Base-by-base conservation (phyloP, 2,888 invertebrate species). In the Rhamnusium bicolor region DNA sequence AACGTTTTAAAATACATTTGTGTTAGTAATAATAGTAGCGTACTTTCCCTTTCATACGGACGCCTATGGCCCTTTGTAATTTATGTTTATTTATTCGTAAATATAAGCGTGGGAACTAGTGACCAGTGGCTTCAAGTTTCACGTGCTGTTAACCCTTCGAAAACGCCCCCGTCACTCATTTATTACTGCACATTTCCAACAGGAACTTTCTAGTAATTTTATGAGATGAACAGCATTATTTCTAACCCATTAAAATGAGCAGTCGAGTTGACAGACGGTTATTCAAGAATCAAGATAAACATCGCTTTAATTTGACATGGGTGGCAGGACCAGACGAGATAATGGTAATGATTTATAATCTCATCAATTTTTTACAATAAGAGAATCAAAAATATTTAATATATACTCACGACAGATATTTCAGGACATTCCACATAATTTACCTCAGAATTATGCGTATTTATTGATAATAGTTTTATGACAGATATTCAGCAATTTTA, bases 311-410 rank as follows among this genome's bases (percentile, higher is more conserved):
- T 71, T 71, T 71, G 71, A 71, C 71, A 66, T 66, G 71, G 71
- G 66, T 66, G 66, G 66, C 61, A 66, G 66, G 47, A n/a, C 58
- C 66, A 40, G 71, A 71, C 71, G 53, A 67, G 66, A 71, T 71
- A 71, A 71, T 71, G 67, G 60, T 66, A 71, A 71, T 71, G 71
- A 71, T 71, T 66, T 71, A 71, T 71, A 66, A 66, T 71, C 66
- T 53, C 65, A 65, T 65, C 65, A 53, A 19, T 65, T 53, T 51
- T 65, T 53, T 51, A 65, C 53, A 65, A 65, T 53, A 47, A 65
- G 18, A 65, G 65, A 47, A 12, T 18, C 51, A 19, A 27, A 65
- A 18, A 19, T 32, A 53, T 53, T 65, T 53, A 53, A 29, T 29
- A 29, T 63, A 46, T 21, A 46, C 61, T 49, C 24, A 65, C n/a